Evolutionary conservation across 2,888 invertebrate genomes (phyloP).

Genomic region (Sinodicranocentrus sp.): DNA sequence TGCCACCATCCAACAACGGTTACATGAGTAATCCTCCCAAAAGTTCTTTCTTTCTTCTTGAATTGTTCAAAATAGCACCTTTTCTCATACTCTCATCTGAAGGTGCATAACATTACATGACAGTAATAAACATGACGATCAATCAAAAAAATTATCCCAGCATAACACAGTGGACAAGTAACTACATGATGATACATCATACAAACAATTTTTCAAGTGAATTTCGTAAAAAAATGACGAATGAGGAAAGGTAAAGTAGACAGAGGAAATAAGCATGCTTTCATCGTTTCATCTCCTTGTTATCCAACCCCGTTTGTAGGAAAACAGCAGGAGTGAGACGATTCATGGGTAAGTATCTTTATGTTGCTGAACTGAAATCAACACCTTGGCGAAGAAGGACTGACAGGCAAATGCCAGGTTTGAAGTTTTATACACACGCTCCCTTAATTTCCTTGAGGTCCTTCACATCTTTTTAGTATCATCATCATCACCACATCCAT

Average conservation of each 20-base stretch:
- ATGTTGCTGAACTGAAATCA: slow-evolving; percentile 54
- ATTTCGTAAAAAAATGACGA: slow-evolving; percentile 13
- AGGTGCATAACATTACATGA: slow-evolving; percentile 3
- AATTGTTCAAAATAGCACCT: too few relatives aligned
- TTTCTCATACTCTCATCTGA: not conserved
- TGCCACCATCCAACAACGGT: too few relatives aligned
- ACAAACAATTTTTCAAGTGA: slow-evolving; percentile 17
- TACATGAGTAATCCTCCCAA: not conserved
- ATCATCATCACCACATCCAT: slow-evolving; percentile 42
- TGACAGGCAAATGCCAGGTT: slow-evolving; percentile 63
- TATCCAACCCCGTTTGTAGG: not conserved
- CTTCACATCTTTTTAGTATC: slow-evolving; percentile 24
- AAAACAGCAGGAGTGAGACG: slow-evolving; percentile 24
- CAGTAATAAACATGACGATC: slow-evolving; percentile 19
- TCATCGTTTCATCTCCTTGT: slow-evolving; percentile 46
- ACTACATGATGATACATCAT: slow-evolving; percentile 24
- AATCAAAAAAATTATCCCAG: not conserved
- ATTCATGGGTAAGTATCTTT: not conserved
- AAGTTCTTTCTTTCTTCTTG: too few relatives aligned
- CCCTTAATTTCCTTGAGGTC: slow-evolving; percentile 42
- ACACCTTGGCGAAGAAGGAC: slow-evolving; percentile 40
- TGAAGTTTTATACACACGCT: slow-evolving; percentile 39
- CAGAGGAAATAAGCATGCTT: slow-evolving; percentile 3
- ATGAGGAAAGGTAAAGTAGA: slow-evolving; percentile 20
- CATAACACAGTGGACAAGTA: slow-evolving; percentile 1